Evolutionary conservation across 1,140 invertebrate genomes (phyloP), one percentile per base, ranked within the genome.

Genomic region (Atopsyche davidsoni): DNA sequence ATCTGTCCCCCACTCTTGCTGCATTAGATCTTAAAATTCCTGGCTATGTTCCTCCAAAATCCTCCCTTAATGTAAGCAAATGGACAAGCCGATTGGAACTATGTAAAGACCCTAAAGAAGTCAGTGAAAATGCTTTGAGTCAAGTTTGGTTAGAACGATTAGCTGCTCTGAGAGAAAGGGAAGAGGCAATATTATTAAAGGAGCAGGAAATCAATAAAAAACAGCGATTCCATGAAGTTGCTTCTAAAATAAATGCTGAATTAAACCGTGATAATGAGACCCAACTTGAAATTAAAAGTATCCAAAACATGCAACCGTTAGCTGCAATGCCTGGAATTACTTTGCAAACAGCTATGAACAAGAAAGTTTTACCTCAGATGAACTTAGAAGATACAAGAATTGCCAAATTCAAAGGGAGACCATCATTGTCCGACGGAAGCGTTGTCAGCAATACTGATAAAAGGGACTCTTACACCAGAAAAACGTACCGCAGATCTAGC

Each of bases 131-230:
- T 18, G 69, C 69, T 18, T 51, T 74, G 9, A 73, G 67, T 46
- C 60, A 69, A 22, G 68, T 72, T 41, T 73, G 72, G 72, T 65
- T 74, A 61, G 64, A 68, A 45, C 59, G 72, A 2, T 59, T 74
- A 4, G 60, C 66, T 28, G 65, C 67, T 31, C 46, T 74, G 19
- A 62, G 64, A 49, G 63, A 70, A 44, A 64, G 69, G 17, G 72
- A 74, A 47, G 64, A 70, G 45, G 68, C 68, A 19, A 54, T 74
- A 1, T 70, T 70, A 35, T 58, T 63, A 47, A 68, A 69, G 42
- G 72, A 74, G 52, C 67, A 62, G 48, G 64, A 71, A 19, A 59
- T 74, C n/a, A 63, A 70, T 42, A 62, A 66, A 35, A 72, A 70
- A 44, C 66, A 73, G 19, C n/a, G 46, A 0, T 58, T 58, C 11